These are phyloP conservation scores for Atopsyche davidsoni DNA, from an alignment of 1,140 invertebrate species.

Conservation along the genomic window DNA sequence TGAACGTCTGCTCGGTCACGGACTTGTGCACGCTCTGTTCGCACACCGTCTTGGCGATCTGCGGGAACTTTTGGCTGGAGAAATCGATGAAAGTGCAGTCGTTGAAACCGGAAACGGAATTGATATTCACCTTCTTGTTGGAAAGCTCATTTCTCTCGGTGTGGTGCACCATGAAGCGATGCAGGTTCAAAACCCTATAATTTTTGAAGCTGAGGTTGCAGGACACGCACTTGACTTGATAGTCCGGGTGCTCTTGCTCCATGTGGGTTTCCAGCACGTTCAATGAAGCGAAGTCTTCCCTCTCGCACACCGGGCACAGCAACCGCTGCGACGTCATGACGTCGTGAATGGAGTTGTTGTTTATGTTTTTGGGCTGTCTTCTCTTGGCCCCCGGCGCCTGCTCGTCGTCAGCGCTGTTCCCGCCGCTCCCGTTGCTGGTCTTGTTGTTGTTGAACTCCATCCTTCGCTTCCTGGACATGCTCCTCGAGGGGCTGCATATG, in stretches of 20 bases:
- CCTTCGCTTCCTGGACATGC: conserved; percentile 30
- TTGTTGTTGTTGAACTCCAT: conserved; percentile 41
- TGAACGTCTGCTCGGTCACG: conserved; percentile 57
- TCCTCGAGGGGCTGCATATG: conserved; percentile 22
- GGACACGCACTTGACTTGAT: conserved; percentile 60
- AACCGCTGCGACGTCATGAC: conserved; percentile 33
- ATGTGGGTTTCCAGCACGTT: conserved; percentile 60
- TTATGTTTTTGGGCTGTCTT: conserved; percentile 41
- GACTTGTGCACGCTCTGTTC: conserved; percentile 62
- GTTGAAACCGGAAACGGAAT: conserved; percentile 55
- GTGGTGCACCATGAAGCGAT: conserved; percentile 55
- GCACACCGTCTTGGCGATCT: conserved; percentile 67
- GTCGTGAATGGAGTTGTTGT: conserved; percentile 41
- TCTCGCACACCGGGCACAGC: conserved; percentile 55
- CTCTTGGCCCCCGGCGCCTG: conserved; percentile 39
- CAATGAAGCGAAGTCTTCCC: conserved; percentile 54
- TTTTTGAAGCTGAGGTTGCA: conserved; percentile 67
- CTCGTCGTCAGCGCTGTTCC: conserved; percentile 46
- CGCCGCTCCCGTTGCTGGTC: conserved; percentile 21
- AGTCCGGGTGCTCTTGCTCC: conserved; percentile 63
- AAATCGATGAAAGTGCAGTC: conserved; percentile 77
- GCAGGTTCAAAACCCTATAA: conserved; percentile 61
- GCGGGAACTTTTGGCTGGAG: conserved; percentile 67
- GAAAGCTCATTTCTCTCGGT: conserved; percentile 38
- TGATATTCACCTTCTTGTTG: conserved; percentile 33